Percentiles rank a stretch among this genome's conserved stretches.
Conservation (phyloP, 1,140 invertebrate species). For the Batillaria attramentaria region DNA sequence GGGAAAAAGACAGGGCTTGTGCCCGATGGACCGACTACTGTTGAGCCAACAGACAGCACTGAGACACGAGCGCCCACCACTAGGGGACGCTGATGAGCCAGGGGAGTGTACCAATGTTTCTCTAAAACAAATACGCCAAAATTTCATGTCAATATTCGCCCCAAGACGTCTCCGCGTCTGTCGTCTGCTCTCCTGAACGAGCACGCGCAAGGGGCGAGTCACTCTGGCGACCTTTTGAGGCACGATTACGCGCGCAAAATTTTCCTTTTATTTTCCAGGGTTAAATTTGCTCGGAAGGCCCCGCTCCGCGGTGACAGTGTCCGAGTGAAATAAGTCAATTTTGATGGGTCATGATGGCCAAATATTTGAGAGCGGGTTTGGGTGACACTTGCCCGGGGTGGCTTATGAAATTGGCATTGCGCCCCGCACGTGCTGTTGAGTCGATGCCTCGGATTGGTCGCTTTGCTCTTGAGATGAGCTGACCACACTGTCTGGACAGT, state of each 20-base stretch:
- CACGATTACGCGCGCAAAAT: constrained; percentile 14
- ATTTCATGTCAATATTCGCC: neutral
- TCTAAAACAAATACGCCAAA: neutral
- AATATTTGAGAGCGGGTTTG: constrained; percentile 10
- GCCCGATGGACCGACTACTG: too few relatives aligned
- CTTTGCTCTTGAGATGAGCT: too few relatives aligned
- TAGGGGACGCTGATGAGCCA: neutral
- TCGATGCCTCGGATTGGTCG: too few relatives aligned
- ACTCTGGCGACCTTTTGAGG: neutral
- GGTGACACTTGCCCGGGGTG: constrained; percentile 15
- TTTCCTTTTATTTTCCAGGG: constrained; percentile 4
- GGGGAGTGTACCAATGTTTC: constrained; percentile 1
- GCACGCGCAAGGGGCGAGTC: too few relatives aligned
- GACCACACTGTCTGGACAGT: too few relatives aligned
- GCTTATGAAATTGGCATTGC: constrained; percentile 4
- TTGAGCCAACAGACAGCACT: too few relatives aligned
- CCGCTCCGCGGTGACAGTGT: neutral
- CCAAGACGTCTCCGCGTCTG: too few relatives aligned
- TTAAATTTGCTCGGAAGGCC: constrained; percentile 4
- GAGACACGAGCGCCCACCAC: neutral
- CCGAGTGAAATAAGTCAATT: constrained; percentile 9
- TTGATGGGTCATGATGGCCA: constrained; percentile 16
- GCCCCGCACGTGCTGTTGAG: neutral
- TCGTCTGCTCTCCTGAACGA: too few relatives aligned
- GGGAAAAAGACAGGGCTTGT: too few relatives aligned